These are phyloP conservation scores for Parthenolecanium corni DNA, from an alignment of 2,888 invertebrate genomes.

Conservation along the genomic window DNA sequence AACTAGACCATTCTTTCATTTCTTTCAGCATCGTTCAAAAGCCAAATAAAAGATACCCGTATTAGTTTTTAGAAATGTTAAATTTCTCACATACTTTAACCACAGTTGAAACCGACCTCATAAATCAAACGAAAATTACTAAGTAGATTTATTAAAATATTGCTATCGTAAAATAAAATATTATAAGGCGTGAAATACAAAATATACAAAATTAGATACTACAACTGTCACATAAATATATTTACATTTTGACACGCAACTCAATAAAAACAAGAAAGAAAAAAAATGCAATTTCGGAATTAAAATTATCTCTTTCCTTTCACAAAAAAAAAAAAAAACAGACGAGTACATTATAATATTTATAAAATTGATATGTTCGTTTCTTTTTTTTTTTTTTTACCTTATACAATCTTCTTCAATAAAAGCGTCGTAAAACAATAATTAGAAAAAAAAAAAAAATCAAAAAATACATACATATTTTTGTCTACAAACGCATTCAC, in stretches of 20 bases:
- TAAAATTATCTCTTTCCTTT: conserved; percentile 13
- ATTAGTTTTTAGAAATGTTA: too few relatives aligned
- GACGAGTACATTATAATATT: conserved; percentile 5
- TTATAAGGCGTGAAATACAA: conserved; percentile 20
- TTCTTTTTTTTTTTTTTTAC: neutral
- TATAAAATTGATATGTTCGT: conserved; percentile 23
- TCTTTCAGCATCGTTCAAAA: too few relatives aligned
- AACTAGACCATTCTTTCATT: too few relatives aligned
- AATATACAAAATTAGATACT: conserved; percentile 22
- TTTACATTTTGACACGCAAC: conserved; percentile 23
- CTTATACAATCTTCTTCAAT: neutral
- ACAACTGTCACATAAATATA: conserved; percentile 15
- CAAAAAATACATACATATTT: neutral
- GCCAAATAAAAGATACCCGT: too few relatives aligned
- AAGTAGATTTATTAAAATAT: conserved; percentile 19
- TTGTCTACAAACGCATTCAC: conserved; percentile 21
- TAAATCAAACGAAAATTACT: neutral
- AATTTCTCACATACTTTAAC: too few relatives aligned
- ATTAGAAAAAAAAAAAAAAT: conserved; percentile 5
- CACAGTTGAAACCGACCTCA: too few relatives aligned
- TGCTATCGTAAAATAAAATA: conserved; percentile 20
- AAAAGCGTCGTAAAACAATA: conserved; percentile 19
- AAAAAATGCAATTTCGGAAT: conserved; percentile 22
- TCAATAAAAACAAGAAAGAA: conserved; percentile 11
- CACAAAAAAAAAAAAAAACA: conserved; percentile 5